A percentile compares a stretch with the other conserved stretches of the same genome.
Conservation (phyloP, 1,140 invertebrate species). For the Panagrolaimus sp. region DNA sequence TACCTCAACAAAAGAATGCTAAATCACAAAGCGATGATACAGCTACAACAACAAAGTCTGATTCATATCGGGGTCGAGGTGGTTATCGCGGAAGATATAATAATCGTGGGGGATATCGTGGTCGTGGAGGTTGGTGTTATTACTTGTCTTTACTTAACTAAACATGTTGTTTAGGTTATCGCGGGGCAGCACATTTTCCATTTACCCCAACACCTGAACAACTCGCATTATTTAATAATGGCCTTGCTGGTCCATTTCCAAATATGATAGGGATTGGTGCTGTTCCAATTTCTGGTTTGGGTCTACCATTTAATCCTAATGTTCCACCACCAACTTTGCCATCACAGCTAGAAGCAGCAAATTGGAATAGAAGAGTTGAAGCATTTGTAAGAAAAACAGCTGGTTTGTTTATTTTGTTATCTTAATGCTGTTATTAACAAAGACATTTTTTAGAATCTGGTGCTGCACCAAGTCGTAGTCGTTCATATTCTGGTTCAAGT, state of each 20-base stretch:
- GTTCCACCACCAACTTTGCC: conserved; percentile 2
- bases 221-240: background rate
- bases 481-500: conserved; percentile 11
- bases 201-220: background rate
- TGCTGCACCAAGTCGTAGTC: background rate
- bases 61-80: background rate
- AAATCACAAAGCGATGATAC: background rate
- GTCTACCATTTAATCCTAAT: background rate
- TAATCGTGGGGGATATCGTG: background rate
- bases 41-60: background rate
- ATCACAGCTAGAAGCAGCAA: background rate
- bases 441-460: background rate
- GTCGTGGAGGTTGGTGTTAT: background rate
- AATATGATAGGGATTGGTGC: too few relatives aligned
- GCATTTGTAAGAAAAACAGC: conserved; percentile 3
- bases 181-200: background rate
- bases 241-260: background rate
- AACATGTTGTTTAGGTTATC: too few relatives aligned
- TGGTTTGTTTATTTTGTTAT: background rate
- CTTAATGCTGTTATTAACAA: background rate
- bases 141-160: too few relatives aligned
- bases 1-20: background rate
- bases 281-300: background rate
- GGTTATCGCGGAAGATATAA: conserved; percentile 2
- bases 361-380: conserved; percentile 9